Conservation (phyloP, 23 tunicate genomes). For the Oikopleura dioica region DNA sequence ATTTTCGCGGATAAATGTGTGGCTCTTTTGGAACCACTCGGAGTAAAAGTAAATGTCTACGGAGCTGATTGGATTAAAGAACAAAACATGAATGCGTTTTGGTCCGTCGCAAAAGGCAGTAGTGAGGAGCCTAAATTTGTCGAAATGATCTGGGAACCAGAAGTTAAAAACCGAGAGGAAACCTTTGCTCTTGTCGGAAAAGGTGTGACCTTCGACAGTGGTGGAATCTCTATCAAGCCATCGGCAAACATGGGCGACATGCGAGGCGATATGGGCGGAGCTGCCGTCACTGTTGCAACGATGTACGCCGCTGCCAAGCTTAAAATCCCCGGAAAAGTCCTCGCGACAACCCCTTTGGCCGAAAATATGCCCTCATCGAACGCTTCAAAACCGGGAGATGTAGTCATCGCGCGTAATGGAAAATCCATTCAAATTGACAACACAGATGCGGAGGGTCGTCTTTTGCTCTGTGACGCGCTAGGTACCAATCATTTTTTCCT, state of each 20-base stretch:
- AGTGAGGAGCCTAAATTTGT: constrained; percentile 44
- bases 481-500: too few relatives aligned
- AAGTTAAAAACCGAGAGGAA: neutral
- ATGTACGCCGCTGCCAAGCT: constrained; percentile 34
- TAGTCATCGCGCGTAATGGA: constrained; percentile 58
- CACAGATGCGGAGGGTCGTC: constrained; percentile 88
- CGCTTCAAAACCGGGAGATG: constrained; percentile 91
- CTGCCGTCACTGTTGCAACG: constrained; percentile 45
- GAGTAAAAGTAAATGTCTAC: constrained; percentile 18
- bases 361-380: constrained; percentile 54
- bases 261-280: constrained; percentile 95
- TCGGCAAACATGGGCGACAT: constrained; percentile 59
- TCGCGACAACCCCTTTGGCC: constrained; percentile 44
- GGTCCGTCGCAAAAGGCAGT: constrained; percentile 59
- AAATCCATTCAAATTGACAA: constrained; percentile 67
- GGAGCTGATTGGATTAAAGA: constrained; percentile 34
- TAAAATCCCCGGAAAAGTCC: constrained; percentile 20
- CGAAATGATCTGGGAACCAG: constrained; percentile 17
- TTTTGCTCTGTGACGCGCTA: constrained; percentile 54
- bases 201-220: constrained; percentile 77
- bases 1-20: constrained; percentile 22
- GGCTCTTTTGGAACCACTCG: constrained; percentile 13
- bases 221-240: constrained; percentile 77
- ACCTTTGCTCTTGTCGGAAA: constrained; percentile 63
- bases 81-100: constrained; percentile 65